Percentiles rank a stretch among this genome's conserved stretches.
These are phyloP conservation scores for Lerema accius DNA, from an alignment of 1,140 invertebrate genomes.

Conservation along the genomic window DNA sequence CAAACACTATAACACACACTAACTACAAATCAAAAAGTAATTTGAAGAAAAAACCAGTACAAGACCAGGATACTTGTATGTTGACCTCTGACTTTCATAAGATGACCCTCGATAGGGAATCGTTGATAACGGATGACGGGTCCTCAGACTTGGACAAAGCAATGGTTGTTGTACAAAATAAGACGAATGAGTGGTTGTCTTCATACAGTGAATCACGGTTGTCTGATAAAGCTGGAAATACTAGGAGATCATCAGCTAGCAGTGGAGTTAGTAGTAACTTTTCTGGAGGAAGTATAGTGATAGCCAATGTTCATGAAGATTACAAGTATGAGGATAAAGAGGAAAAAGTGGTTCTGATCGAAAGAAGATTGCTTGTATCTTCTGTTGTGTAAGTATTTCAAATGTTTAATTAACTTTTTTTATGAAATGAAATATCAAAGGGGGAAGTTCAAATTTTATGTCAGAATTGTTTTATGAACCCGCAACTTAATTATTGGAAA, in stretches of 20 bases:
- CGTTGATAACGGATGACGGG: constrained; percentile 47
- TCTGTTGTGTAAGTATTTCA: constrained; percentile 77
- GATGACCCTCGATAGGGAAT: constrained; percentile 38
- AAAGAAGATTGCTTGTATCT: constrained; percentile 85
- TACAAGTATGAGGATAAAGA: constrained; percentile 90
- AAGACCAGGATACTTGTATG: constrained; percentile 14
- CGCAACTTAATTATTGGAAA: too few species aligned
- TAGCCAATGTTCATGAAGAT: constrained; percentile 86
- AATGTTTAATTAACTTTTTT: too few species aligned
- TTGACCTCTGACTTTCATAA: constrained; percentile 38
- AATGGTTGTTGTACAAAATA: constrained; percentile 65
- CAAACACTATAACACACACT: constrained; percentile 63
- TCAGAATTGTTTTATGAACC: too few species aligned
- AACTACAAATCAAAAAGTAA: constrained; percentile 71
- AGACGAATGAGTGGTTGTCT: constrained; percentile 69
- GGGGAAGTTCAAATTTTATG: too few species aligned
- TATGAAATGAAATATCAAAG: too few species aligned
- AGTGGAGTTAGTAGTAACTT: constrained; percentile 74
- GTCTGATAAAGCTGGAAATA: constrained; percentile 51
- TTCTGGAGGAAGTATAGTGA: constrained; percentile 64
- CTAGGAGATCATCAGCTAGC: constrained; percentile 71
- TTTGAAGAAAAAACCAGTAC: constrained; percentile 54
- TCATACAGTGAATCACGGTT: constrained; percentile 40
- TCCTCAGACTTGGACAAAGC: constrained; percentile 61
- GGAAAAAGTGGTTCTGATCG: constrained; percentile 87